A percentile compares a stretch with the other conserved stretches of the same genome.
Evolutionary conservation across 1,140 invertebrate species (phyloP).

Genomic region (Drosophila arizonae): DNA sequence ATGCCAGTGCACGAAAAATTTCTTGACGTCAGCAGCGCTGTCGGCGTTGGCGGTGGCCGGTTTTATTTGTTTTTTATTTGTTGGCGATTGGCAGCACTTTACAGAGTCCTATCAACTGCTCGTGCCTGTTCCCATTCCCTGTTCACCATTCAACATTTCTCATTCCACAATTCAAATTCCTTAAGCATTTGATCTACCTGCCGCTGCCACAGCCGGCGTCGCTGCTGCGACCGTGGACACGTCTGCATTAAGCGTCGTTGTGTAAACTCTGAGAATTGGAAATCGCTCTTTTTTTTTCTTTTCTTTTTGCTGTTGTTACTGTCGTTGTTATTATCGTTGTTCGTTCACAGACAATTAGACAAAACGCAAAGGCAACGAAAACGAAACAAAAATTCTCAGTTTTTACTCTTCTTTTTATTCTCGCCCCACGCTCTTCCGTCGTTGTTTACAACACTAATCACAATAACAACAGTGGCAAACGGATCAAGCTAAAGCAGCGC

Average conservation of each 20-base stretch:
- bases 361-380: conserved; percentile 51
- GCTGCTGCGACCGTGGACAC: conserved; percentile 28
- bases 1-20: conserved; percentile 60
- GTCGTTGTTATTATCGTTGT: background rate
- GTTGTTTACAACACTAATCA: conserved; percentile 49
- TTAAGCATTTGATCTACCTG: conserved; percentile 39
- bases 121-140: conserved; percentile 13
- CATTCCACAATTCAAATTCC: conserved; percentile 21
- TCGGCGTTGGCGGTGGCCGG: conserved; percentile 26
- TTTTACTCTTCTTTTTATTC: conserved; percentile 47
- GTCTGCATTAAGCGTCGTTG: conserved; percentile 57
- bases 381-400: conserved; percentile 61
- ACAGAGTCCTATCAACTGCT: background rate
- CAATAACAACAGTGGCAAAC: conserved; percentile 57
- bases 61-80: conserved; percentile 35
- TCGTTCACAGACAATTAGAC: conserved; percentile 35
- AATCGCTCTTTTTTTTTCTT: conserved; percentile 59
- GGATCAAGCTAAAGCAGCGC: conserved; percentile 53
- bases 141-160: background rate
- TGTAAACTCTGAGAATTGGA: conserved; percentile 42
- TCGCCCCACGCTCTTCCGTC: conserved; percentile 30
- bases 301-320: background rate
- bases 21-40: conserved; percentile 49
- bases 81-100: conserved; percentile 13
- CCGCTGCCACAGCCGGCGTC: conserved; percentile 19